Percentiles rank a stretch among this genome's conserved stretches.
Conservation (phyloP, 2,113 vertebrate genomes). For the Rhabdomys dilectus region DNA sequence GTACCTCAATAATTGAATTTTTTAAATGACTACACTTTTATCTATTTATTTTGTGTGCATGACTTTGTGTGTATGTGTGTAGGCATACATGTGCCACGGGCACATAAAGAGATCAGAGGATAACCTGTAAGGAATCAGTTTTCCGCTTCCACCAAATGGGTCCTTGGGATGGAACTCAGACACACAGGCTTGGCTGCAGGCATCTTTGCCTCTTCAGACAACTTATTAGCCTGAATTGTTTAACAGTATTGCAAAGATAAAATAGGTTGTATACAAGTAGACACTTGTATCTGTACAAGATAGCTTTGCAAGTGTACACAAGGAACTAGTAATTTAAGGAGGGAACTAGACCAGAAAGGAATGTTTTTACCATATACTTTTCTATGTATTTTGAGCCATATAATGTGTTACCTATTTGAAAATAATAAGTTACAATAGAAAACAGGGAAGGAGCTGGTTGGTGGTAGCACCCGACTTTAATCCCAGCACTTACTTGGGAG, state of each 20-base stretch:
- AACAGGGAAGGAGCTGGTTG: neutral
- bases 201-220: neutral
- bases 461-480: neutral
- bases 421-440: conserved; percentile 29
- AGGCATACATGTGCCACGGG: neutral
- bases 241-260: neutral
- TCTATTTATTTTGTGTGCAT: neutral
- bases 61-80: neutral
- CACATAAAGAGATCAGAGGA: neutral
- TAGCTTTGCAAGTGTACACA: neutral
- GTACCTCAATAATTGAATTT: neutral
- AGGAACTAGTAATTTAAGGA: neutral
- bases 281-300: neutral
- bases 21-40: neutral
- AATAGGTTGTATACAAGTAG: neutral
- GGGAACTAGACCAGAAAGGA: neutral
- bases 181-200: neutral
- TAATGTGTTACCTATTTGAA: conserved; percentile 7
- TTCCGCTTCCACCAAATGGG: neutral
- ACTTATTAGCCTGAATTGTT: neutral
- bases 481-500: neutral
- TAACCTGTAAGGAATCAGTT: neutral
- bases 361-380: neutral
- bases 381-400: neutral
- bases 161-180: neutral